Conservation (phyloP, 2,888 invertebrate genomes). For the Branchipolynoe longqiensis region DNA sequence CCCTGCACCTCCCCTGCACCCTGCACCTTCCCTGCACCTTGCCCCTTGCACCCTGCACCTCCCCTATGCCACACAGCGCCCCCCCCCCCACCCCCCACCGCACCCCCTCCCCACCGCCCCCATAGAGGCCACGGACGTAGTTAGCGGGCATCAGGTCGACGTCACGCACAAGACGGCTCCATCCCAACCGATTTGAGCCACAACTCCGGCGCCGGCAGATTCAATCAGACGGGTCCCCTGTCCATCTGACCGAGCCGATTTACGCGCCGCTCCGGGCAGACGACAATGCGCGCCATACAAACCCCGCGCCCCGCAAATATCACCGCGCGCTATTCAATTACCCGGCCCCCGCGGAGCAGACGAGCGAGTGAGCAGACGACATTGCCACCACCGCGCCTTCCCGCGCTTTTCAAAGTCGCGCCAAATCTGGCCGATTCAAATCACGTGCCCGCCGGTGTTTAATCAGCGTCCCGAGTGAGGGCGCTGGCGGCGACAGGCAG, state of each 20-base stretch:
- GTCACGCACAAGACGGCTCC: slow-evolving; percentile 13
- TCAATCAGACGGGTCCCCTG: not conserved
- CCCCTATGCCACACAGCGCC: no score
- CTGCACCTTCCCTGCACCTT: no score
- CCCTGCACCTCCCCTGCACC: no score
- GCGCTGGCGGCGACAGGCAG: slow-evolving; percentile 29
- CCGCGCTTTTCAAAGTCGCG: not conserved
- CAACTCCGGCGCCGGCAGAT: not conserved
- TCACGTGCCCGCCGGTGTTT: slow-evolving; percentile 51
- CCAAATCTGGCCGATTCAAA: slow-evolving; percentile 37
- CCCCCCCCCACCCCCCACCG: no score
- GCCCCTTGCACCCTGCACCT: no score
- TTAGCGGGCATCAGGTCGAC: not conserved
- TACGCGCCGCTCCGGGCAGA: not conserved
- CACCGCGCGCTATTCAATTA: slow-evolving; percentile 30
- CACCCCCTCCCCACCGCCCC: no score
- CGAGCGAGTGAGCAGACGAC: slow-evolving; percentile 39
- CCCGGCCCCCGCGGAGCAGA: no score
- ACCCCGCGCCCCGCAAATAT: slow-evolving; percentile 4
- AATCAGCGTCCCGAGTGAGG: slow-evolving; percentile 24
- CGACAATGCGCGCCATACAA: not conserved
- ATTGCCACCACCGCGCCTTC: not conserved
- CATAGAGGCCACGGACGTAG: no score
- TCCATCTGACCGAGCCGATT: slow-evolving; percentile 11
- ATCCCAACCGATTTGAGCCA: not conserved